Base-by-base conservation (phyloP, 37 sponge, comb jelly and placozoan genomes). In the Lycopodina hypogea region DNA sequence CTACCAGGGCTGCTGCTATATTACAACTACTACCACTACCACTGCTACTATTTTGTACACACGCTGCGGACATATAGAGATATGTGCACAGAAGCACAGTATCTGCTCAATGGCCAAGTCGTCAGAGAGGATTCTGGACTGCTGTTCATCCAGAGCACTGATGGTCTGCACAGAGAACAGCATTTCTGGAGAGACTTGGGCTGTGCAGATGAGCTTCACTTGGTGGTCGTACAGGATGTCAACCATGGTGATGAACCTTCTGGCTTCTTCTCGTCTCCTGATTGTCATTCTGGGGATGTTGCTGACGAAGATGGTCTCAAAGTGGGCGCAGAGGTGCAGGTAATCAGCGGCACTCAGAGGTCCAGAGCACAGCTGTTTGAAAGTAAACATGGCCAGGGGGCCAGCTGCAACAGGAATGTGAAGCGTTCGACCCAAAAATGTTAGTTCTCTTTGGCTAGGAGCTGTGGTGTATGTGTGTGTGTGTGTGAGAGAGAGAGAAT, bases 331-430 rank as follows among this genome's bases (percentile, higher is more conserved):
- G 34, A 93, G 37, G 72, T 89, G 83, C 19, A 93, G 90, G 66
- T 89, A 93, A 60, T 93, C 93, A 0, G 87, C 93, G 28, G 93
- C 86, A 72, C 93, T 89, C 29, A 81, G 86, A 41, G 91, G 91
- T 68, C 78, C 68, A 12, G 50, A 66, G 67, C 93, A 93, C 32
- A 93, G 80, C 48, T 89, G 87, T 9, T 83, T 17, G 55, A 93
- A 93, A 0, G 79, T 75, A 62, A 93, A 85, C 39, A 78, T 30
- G 6, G 93, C 93, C 2, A 79, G 37, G 35, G 56, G 18, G 2
- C 86, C 89, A 8, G 83, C 74, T 17, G 82, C 69, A 48, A 64
- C 56, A 28, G 90, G 83, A 34, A 93, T 81, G 23, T 51, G 56
- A 23, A 93, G 80, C 52, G 89, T 63, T 14, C 93, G 62, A 26